Base-by-base conservation (phyloP, 2,113 vertebrate species). In the Anhinga anhinga region DNA sequence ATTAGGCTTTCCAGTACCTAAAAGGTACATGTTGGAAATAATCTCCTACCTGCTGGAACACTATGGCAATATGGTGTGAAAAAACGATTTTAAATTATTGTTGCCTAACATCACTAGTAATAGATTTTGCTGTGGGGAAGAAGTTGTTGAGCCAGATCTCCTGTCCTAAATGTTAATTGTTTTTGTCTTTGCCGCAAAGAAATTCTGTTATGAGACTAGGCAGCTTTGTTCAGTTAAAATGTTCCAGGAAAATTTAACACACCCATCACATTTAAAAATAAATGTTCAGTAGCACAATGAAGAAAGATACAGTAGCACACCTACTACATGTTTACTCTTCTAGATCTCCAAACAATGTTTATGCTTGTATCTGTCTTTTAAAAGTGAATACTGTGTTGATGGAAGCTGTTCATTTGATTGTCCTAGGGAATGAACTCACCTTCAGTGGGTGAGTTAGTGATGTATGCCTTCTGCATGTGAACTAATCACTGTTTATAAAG, bases 101-200 rank as follows among this genome's bases (percentile, higher is more conserved):
- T 77, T 96, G 95, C 65, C 63, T 92, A 93, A 90, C 30, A 7
- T 81, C 93, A 49, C 67, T 92, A 72, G 85, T 83, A 93, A 93
- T 95, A 93, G 82, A 93, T 93, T 97, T 97, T 95, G 61, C 93
- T 96, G 82, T 91, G 40, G 50, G 86, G 30, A 91, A 55, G 34
- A 88, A 90, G 55, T 78, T 92, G 81, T 94, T 2, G 10, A 71
- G 84, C 50, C 91, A 95, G 56, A 83, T 96, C 79, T 97, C 34
- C 58, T 92, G 56, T 65, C 21, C 77, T 96, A 95, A 93, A 96
- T 97, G 91, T 84, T 97, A 97, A 97, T 97, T 96, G 93, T 92
- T 89, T 70, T 92, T 96, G 87, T 79, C 76, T 92, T 94, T 97
- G 78, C 94, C 44, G 95, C 80, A 90, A 93, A 88, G 26, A 95